Evolutionary conservation across 1,140 invertebrate genomes (phyloP).

Genomic region (Trichogramma pretiosum): DNA sequence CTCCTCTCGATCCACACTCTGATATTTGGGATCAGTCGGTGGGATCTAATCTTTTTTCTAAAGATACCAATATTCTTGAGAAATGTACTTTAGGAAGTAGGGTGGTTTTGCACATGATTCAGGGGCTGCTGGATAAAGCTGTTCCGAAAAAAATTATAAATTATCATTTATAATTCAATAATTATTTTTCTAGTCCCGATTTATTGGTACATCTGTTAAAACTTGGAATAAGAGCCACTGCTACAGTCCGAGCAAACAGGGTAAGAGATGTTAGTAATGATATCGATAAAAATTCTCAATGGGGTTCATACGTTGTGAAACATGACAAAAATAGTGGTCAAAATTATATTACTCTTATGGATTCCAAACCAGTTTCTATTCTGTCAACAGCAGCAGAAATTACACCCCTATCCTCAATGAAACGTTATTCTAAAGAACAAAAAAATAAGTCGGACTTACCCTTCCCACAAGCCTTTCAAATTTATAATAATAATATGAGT

Average conservation of each 20-base stretch:
- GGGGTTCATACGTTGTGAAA: slow-evolving; percentile 17
- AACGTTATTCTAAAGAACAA: slow-evolving; percentile 6
- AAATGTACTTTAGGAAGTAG: too few species aligned
- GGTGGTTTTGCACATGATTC: too few species aligned
- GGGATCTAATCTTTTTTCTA: too few species aligned
- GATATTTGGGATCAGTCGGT: too few species aligned
- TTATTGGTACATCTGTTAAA: slow-evolving; percentile 13
- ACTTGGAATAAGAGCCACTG: slow-evolving; percentile 12
- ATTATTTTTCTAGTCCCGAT: slow-evolving; percentile 11
- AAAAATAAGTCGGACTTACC: slow-evolving; percentile 11
- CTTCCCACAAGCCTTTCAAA: too few species aligned
- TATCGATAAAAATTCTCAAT: slow-evolving; percentile 12
- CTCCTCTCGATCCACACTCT: too few species aligned
- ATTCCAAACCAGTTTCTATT: slow-evolving; percentile 20
- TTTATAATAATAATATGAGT: too few species aligned
- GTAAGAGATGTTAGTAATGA: slow-evolving; percentile 15
- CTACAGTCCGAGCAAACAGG: slow-evolving; percentile 15
- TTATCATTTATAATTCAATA: slow-evolving; percentile 17
- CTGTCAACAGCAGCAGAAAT: slow-evolving; percentile 16
- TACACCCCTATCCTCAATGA: slow-evolving; percentile 1
- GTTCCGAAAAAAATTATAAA: slow-evolving; percentile 10
- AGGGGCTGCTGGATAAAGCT: too few species aligned
- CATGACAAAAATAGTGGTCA: slow-evolving; percentile 19
- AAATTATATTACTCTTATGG: slow-evolving; percentile 20
- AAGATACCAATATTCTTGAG: too few species aligned